Conservation (phyloP, 2,797 vertebrate species). For the Xiphophorus birchmanni region DNA sequence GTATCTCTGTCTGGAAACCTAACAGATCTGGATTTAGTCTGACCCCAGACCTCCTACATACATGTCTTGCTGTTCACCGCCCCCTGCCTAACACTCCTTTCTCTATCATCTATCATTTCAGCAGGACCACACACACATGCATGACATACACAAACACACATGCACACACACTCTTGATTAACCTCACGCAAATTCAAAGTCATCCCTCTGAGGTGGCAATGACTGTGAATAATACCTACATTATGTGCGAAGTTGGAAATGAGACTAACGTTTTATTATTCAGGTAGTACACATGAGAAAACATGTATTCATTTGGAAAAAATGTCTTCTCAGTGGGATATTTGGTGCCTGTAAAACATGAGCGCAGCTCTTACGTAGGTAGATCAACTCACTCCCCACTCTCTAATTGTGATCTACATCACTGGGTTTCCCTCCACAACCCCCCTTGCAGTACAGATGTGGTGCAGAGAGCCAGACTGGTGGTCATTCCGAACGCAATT, state of each 20-base stretch:
- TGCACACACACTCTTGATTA: slow-evolving; percentile 28
- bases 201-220: slow-evolving; percentile 2
- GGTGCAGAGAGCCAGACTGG: slow-evolving; percentile 47
- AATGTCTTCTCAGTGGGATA: not conserved
- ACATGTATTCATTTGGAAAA: not conserved
- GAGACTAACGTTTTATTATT: not conserved
- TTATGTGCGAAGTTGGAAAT: slow-evolving; percentile 3
- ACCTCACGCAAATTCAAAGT: slow-evolving; percentile 31
- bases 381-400: slow-evolving; percentile 25
- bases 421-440: slow-evolving; percentile 10
- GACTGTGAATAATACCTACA: slow-evolving; percentile 2
- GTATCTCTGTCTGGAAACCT: slow-evolving; percentile 70
- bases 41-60: slow-evolving; percentile 76
- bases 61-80: slow-evolving; percentile 74
- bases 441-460: slow-evolving; percentile 41
- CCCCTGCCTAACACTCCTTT: slow-evolving; percentile 61
- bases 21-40: slow-evolving; percentile 79
- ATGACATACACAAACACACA: slow-evolving; percentile 39
- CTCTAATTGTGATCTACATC: slow-evolving; percentile 48
- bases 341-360: slow-evolving; percentile 13
- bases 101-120: slow-evolving; percentile 70
- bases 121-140: slow-evolving; percentile 73
- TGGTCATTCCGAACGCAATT: slow-evolving; percentile 62
- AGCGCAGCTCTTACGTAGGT: slow-evolving; percentile 16
- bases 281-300: slow-evolving; percentile 1